A percentile compares a stretch with the other conserved stretches of the same genome.
These are phyloP conservation scores for Fistularia tabacaria DNA, from an alignment of 2,797 vertebrate species.

Conservation along the genomic window DNA sequence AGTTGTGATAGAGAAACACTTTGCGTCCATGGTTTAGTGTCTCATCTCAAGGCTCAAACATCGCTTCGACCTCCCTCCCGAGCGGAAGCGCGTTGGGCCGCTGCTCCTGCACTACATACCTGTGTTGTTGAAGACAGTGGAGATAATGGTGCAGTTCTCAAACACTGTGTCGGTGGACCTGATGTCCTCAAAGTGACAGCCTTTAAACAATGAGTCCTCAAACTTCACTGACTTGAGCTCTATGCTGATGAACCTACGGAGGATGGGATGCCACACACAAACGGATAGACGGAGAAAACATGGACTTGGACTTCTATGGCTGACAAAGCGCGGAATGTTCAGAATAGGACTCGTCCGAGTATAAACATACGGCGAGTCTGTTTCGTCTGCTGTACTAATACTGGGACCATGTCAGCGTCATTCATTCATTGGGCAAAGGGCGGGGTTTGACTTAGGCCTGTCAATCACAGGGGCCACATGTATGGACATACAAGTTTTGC, in stretches of 20 bases:
- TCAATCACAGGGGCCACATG: background rate
- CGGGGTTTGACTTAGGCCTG: too few relatives aligned
- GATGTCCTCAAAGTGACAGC: slow-evolving; percentile 91
- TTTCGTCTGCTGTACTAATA: too few relatives aligned
- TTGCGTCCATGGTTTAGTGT: too few relatives aligned
- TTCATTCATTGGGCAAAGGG: too few relatives aligned
- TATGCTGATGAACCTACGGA: slow-evolving; percentile 86
- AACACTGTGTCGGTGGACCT: slow-evolving; percentile 87
- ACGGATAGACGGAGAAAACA: slow-evolving; percentile 44
- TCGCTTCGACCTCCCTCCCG: too few relatives aligned
- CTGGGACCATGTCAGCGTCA: too few relatives aligned
- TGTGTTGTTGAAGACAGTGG: slow-evolving; percentile 87
- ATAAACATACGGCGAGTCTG: too few relatives aligned
- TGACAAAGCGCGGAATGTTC: slow-evolving; percentile 32
- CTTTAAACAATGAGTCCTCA: slow-evolving; percentile 89
- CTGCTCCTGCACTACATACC: slow-evolving; percentile 68
- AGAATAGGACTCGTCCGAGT: slow-evolving; percentile 18
- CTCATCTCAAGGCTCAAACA: too few relatives aligned
- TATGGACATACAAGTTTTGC: background rate
- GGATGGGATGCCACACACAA: slow-evolving; percentile 11
- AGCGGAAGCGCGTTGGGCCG: background rate
- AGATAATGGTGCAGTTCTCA: slow-evolving; percentile 89
- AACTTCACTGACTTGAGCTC: slow-evolving; percentile 92
- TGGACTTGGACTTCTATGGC: slow-evolving; percentile 51
- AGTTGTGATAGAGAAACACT: too few relatives aligned